A percentile compares a stretch with the other conserved stretches of the same genome.
These are phyloP conservation scores for Pterobdella sp. DNA, from an alignment of 2,888 invertebrate genomes.

Conservation along the genomic window DNA sequence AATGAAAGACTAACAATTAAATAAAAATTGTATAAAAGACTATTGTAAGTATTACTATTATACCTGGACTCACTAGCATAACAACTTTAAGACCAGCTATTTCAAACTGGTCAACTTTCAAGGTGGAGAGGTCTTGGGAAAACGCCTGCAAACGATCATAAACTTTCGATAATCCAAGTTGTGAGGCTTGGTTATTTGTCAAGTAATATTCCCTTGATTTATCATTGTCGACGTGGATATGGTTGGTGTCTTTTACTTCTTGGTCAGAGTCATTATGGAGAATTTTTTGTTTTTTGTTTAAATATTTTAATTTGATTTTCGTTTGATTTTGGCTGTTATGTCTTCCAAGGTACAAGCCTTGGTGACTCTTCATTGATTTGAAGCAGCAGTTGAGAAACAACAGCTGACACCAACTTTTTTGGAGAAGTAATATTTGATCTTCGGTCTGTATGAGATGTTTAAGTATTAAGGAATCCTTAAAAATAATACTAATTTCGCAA, in stretches of 20 bases:
- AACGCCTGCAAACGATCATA: slow-evolving; percentile 89
- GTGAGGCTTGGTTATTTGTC: slow-evolving; percentile 59
- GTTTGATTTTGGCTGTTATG: background rate
- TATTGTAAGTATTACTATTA: background rate
- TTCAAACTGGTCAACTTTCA: slow-evolving; percentile 87
- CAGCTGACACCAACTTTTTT: slow-evolving; percentile 83
- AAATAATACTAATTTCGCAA: background rate
- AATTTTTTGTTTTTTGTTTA: too few relatives aligned
- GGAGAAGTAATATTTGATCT: slow-evolving; percentile 89
- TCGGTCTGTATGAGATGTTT: slow-evolving; percentile 67
- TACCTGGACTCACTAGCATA: slow-evolving; percentile 70
- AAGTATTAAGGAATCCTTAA: background rate
- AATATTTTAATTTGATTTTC: too few relatives aligned
- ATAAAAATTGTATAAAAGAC: background rate
- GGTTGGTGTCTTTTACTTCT: too few relatives aligned
- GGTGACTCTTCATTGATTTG: slow-evolving; percentile 70
- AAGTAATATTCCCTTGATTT: slow-evolving; percentile 57
- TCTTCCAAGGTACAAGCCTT: slow-evolving; percentile 14
- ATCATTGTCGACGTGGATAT: background rate
- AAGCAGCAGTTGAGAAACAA: slow-evolving; percentile 56
- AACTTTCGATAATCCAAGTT: slow-evolving; percentile 67
- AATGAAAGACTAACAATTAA: background rate
- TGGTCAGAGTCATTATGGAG: too few relatives aligned
- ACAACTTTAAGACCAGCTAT: slow-evolving; percentile 93
- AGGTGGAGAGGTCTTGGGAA: slow-evolving; percentile 78